Percentiles rank a stretch among this genome's conserved stretches.
Conservation (phyloP, 2,113 vertebrate species). For the Labeo rohita region DNA sequence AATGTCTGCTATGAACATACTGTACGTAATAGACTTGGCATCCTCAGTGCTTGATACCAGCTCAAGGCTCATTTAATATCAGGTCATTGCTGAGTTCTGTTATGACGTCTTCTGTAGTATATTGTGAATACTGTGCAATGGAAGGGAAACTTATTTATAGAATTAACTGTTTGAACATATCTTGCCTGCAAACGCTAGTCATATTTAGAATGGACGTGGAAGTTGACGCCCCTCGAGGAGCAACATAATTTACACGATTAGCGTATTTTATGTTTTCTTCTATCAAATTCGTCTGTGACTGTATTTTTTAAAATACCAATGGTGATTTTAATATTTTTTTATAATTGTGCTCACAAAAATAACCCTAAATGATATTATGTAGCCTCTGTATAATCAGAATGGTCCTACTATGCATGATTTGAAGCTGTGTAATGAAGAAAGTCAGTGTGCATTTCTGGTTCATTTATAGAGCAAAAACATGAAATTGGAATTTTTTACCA, state of each 20-base stretch:
- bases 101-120: conserved; percentile 50
- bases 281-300: conserved; percentile 57
- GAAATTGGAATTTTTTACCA: conserved; percentile 34
- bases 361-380: conserved; percentile 65
- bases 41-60: neutral
- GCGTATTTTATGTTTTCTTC: conserved; percentile 55
- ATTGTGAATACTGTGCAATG: conserved; percentile 55
- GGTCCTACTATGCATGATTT: conserved; percentile 73
- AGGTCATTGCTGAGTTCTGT: conserved; percentile 47
- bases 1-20: neutral
- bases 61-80: conserved; percentile 44
- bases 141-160: conserved; percentile 41
- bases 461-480: conserved; percentile 60
- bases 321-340: conserved; percentile 62
- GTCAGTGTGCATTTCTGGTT: conserved; percentile 68
- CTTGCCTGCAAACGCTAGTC: conserved; percentile 47
- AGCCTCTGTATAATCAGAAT: conserved; percentile 65
- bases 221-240: neutral
- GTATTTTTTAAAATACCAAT: conserved; percentile 54
- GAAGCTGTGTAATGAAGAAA: conserved; percentile 63
- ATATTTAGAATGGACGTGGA: neutral
- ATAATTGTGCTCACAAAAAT: conserved; percentile 52
- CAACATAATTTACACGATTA: conserved; percentile 33
- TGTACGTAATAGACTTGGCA: neutral
- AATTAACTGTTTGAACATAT: conserved; percentile 56